Conservation (phyloP, 2,113 vertebrate genomes). For the Nycticorax nycticorax region DNA sequence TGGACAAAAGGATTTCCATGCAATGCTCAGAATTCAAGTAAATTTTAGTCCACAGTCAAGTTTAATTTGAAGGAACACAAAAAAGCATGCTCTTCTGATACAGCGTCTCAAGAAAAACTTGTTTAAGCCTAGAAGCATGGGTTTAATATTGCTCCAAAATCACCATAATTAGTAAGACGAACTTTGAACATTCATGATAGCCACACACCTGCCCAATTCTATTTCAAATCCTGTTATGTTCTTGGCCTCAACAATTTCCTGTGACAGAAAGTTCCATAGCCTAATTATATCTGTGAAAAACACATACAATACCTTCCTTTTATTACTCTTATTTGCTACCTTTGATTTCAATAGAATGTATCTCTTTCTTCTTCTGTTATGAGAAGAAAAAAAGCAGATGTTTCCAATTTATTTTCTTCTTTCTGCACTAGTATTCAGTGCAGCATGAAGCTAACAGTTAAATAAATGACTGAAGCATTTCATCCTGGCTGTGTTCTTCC, state of each 20-base stretch:
- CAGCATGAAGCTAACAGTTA: background rate
- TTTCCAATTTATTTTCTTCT: slow-evolving; percentile 22
- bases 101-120: background rate
- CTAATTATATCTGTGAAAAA: background rate
- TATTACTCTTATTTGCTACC: slow-evolving; percentile 6
- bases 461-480: slow-evolving; percentile 13
- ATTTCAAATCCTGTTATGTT: background rate
- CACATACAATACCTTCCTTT: background rate
- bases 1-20: background rate
- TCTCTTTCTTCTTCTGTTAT: background rate
- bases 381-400: slow-evolving; percentile 30
- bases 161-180: background rate
- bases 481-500: background rate
- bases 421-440: background rate
- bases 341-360: slow-evolving; percentile 3
- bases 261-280: background rate
- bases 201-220: background rate
- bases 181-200: background rate
- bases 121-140: background rate
- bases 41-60: background rate
- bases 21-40: background rate
- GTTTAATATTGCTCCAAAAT: background rate
- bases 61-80: background rate
- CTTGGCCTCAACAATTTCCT: background rate
- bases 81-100: background rate